Base-by-base conservation (phyloP, 2,888 invertebrate genomes). In the Hyposoter dolosus region DNA sequence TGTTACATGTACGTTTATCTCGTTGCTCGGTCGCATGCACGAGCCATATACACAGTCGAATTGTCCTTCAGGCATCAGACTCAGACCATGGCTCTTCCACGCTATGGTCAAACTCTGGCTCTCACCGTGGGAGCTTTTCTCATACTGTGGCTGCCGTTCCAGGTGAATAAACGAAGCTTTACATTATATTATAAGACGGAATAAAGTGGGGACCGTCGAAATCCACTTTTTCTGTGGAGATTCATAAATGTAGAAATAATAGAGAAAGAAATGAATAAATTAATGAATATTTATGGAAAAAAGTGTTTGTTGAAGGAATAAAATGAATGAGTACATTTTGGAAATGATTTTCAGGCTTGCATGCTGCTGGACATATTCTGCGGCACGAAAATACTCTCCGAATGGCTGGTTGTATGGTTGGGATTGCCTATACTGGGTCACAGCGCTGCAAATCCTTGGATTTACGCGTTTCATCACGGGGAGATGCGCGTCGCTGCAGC, bases 1-100 rank as follows among this genome's bases (percentile, higher is more conserved):
- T 96, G 96, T 92, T 96, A 96, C 93, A 95, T 95, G 88, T 96
- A 96, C 93, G 95, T 96, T 85, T 96, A 96, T 91, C 94, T 95
- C 83, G 95, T 96, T 45, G 96, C 96, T 15, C 93, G 96, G 83
- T 95, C 95, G 83, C 96, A 96, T 89, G 96, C 96, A 17, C 93
- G 95, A 68, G 96, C 96, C 56, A 96, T 96, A 88, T 95, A 95
- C 88, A 96, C 95, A 56, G 95, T 95, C 28, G 95, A 96, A 89
- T 94, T 95, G 78, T 95, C 95, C 28, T 93, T 96, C 82, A 93
- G 95, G 77, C 94, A 94, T 89, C 90, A 93, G 90, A 92, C 92
- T 47, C 94, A 95, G 89, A 93, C 94, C 50, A 90, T 93, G 88
- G 92, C 94, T 60, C 92, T 94, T 47, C 95, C 96, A 12, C 94